Conservation (phyloP, 2,888 invertebrate genomes). For the Smittia aterrima region DNA sequence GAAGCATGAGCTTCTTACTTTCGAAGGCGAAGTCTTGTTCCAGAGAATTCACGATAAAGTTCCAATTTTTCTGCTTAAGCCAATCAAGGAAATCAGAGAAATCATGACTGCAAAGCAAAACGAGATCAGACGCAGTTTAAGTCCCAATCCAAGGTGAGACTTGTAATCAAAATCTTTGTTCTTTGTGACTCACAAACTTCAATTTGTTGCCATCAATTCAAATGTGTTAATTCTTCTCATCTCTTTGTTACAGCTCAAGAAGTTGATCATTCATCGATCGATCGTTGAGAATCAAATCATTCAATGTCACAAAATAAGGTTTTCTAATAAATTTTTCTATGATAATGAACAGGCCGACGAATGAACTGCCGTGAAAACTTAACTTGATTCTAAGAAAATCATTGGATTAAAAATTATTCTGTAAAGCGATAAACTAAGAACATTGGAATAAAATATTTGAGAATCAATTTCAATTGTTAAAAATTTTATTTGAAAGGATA, state of each 20-base stretch:
- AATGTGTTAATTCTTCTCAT: background rate
- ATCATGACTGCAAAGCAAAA: slow-evolving; percentile 65
- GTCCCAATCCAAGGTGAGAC: slow-evolving; percentile 54
- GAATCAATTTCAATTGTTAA: too few relatives aligned
- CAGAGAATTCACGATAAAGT: slow-evolving; percentile 80
- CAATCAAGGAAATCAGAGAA: slow-evolving; percentile 70
- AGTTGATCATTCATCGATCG: too few relatives aligned
- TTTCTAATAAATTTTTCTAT: background rate
- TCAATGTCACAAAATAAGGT: too few relatives aligned
- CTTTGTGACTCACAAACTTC: background rate
- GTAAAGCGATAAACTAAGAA: too few relatives aligned
- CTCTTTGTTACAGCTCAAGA: background rate
- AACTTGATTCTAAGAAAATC: too few relatives aligned
- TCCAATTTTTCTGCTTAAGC: slow-evolving; percentile 76
- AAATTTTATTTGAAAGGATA: too few relatives aligned
- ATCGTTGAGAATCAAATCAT: too few relatives aligned
- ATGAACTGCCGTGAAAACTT: background rate
- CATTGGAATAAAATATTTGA: too few relatives aligned
- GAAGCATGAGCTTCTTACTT: slow-evolving; percentile 85
- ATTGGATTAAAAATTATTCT: too few relatives aligned
- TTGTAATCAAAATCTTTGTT: background rate
- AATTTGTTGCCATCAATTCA: background rate
- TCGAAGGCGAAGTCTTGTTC: slow-evolving; percentile 94
- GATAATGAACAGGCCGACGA: background rate
- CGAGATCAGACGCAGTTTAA: slow-evolving; percentile 61